Base-by-base conservation (phyloP, 2,888 invertebrate species). In the Notocelia uddmanniana region DNA sequence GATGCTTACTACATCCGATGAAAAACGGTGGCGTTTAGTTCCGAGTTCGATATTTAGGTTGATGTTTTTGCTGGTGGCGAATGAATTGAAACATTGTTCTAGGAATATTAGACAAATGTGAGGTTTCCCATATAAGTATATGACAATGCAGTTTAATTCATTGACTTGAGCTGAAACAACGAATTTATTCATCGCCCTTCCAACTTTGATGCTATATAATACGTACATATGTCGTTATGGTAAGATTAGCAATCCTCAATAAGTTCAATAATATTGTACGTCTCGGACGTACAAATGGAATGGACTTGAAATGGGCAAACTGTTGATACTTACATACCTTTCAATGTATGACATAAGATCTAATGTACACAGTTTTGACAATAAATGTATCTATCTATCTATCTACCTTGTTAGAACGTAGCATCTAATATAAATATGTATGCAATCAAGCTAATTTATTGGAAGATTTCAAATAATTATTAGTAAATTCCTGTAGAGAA, bases 1-100 rank as follows among this genome's bases (percentile, higher is more conserved):
- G 54, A 62, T 37, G 60, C n/a, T 58, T 67, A 55, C 62, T 62
- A 31, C 45, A 59, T 66, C 70, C 59, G 31, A 59, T 18, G 50
- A 58, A 70, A 66, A 71, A 71, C 21, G 10, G 26, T 23, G 15
- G 64, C 37, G n/a, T 41, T 45, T 55, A 71, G 45, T 59, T 66
- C 52, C 52, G 41, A 59, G 54, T 54, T 48, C 9, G 23, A 45
- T n/a, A 58, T 57, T 41, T 52, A 59, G 68, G 68, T 68, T 13
- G 18, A 23, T 34, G 67, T 31, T 68, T 37, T 63, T 52, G 54
- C 34, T 52, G 15, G 21, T 13, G 15, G 31, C n/a, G 11, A 21
- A 23, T n/a, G 21, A n/a, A 64, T 54, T 64, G 52, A 21, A 64
- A 54, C 23, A 21, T 11, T 10, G 5, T 64, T 64, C 64, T 21